Evolutionary conservation across 1,140 invertebrate species (phyloP).

Genomic region (Aphaenogaster rudis): DNA sequence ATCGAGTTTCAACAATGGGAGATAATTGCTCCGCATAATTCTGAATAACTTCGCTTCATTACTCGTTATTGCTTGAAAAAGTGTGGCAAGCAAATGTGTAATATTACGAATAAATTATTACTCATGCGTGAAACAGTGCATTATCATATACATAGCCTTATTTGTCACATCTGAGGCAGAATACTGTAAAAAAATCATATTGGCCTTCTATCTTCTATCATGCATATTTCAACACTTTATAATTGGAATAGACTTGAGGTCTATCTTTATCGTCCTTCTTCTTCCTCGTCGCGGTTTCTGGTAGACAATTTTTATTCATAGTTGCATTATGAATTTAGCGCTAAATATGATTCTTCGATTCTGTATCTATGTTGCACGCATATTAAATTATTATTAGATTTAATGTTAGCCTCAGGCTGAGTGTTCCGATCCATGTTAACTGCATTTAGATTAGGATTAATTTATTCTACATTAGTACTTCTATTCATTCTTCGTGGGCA

Average conservation of each 20-base stretch:
- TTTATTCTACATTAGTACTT: not conserved
- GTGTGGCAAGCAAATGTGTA: not conserved
- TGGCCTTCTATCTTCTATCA: not conserved
- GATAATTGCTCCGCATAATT: not conserved
- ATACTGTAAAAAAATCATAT: not conserved
- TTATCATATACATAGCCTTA: not conserved
- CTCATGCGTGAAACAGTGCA: not conserved
- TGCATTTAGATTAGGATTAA: not conserved
- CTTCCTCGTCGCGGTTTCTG: not conserved
- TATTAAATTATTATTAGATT: conserved; percentile 2
- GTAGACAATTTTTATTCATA: not conserved
- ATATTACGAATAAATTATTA: conserved; percentile 9
- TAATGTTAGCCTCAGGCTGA: not conserved
- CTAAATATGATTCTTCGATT: conserved; percentile 22
- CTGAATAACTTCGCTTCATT: not conserved
- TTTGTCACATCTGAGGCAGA: not conserved
- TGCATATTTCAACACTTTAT: not conserved
- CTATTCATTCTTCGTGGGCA: not conserved
- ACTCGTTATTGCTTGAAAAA: not conserved
- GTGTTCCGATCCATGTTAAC: not conserved
- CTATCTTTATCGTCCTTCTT: not conserved
- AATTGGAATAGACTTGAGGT: not conserved
- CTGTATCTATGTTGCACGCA: not conserved
- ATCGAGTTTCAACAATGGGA: not conserved
- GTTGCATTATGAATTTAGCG: not conserved